phyloP scores from a whole-genome alignment of 2,888 invertebrate genomes.

The Anaspis maculata region DNA sequence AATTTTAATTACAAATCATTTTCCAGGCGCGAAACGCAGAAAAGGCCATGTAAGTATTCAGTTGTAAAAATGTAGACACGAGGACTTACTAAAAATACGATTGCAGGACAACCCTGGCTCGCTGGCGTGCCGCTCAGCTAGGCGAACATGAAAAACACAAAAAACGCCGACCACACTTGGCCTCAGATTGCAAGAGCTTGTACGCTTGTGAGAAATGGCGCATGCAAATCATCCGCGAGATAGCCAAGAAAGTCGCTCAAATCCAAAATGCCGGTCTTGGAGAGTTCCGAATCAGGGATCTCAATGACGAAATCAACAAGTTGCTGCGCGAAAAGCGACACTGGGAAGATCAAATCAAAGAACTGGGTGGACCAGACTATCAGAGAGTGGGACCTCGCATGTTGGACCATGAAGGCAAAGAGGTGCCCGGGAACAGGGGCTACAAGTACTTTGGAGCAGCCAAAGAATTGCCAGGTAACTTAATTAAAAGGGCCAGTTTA shows the following conservation, averaged over 20 bases:
- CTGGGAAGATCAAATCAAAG: constrained; percentile 96
- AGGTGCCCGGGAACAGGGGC: constrained; percentile 95
- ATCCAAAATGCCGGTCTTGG: constrained; percentile 99
- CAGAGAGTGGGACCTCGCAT: constrained; percentile 85
- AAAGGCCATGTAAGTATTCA: constrained; percentile 95
- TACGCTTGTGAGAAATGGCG: constrained; percentile 94
- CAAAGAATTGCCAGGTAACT: constrained; percentile 82
- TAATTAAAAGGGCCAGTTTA: too few species aligned
- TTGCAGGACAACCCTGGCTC: constrained; percentile 89
- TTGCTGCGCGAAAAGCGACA: constrained; percentile 90
- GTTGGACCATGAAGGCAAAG: constrained; percentile 85
- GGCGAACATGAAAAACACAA: constrained; percentile 78
- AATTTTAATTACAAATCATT: too few species aligned
- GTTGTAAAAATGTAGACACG: background rate
- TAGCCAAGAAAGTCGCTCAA: constrained; percentile 96
- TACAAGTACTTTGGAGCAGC: constrained; percentile 99
- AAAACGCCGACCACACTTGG: constrained; percentile 85
- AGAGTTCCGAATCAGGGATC: constrained; percentile 93
- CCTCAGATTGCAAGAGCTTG: constrained; percentile 89
- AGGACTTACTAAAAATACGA: background rate
- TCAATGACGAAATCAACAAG: constrained; percentile 99
- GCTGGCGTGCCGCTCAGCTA: constrained; percentile 96
- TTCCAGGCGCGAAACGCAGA: constrained; percentile 93
- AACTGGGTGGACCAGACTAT: constrained; percentile 92
- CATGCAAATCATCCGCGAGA: constrained; percentile 92